These are phyloP conservation scores for Schizopygopsis malacanthus DNA, from an alignment of 2,797 vertebrate species.

Conservation along the genomic window DNA sequence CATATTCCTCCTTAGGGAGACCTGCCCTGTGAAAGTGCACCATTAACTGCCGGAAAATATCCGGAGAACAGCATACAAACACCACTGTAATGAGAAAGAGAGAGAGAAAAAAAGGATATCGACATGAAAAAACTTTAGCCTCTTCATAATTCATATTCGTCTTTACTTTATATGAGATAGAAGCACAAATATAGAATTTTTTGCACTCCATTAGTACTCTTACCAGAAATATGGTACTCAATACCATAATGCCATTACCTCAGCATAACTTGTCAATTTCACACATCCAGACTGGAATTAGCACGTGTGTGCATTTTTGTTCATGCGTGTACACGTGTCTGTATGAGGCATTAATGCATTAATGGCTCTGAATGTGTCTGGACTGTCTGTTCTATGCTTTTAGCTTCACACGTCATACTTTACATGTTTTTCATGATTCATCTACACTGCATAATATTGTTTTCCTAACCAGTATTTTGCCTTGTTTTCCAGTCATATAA, in stretches of 20 bases:
- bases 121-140: background rate
- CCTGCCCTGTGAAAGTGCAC: constrained; percentile 79
- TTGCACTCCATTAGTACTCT: constrained; percentile 23
- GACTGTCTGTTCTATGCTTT: background rate
- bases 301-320: constrained; percentile 5
- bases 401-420: background rate
- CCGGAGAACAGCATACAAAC: constrained; percentile 87
- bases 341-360: constrained; percentile 3
- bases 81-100: constrained; percentile 76
- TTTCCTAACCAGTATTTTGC: background rate
- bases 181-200: constrained; percentile 23
- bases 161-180: constrained; percentile 16
- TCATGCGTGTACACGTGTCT: background rate
- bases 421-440: background rate
- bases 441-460: background rate
- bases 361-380: constrained; percentile 1
- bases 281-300: constrained; percentile 35
- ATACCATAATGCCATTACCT: constrained; percentile 54
- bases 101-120: background rate
- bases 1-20: constrained; percentile 83
- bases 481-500: background rate
- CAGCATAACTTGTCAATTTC: constrained; percentile 28
- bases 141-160: background rate
- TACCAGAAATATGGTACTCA: constrained; percentile 45
- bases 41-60: constrained; percentile 87